A percentile compares a stretch with the other conserved stretches of the same genome.
phyloP scores from a whole-genome alignment of 2,797 vertebrate genomes.

The Pseudomugil tenellus region DNA sequence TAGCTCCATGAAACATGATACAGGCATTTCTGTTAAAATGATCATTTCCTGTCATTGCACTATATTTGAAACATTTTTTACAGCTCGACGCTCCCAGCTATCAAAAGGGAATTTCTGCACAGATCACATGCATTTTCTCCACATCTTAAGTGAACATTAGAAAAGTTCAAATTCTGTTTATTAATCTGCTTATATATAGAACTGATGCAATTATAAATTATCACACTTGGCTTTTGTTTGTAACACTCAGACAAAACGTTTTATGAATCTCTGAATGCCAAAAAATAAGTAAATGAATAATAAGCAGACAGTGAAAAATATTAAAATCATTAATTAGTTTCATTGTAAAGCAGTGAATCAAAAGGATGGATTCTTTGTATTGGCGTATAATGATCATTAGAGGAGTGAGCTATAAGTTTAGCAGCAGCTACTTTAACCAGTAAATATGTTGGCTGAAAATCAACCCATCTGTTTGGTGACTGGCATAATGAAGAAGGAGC shows the following conservation, averaged over 20 bases:
- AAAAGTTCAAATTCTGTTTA: neutral
- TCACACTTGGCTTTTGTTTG: neutral
- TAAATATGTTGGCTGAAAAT: neutral
- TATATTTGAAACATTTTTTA: constrained; percentile 17
- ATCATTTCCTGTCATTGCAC: constrained; percentile 12
- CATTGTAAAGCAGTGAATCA: neutral
- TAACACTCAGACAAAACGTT: neutral
- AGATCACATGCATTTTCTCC: neutral
- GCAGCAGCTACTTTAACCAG: neutral
- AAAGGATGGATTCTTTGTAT: neutral
- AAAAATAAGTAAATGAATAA: neutral
- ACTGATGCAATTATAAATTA: neutral
- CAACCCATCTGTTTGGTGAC: too few species aligned
- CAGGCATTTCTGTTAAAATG: constrained; percentile 8
- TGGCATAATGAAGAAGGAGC: too few species aligned
- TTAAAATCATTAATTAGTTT: neutral
- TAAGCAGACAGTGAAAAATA: neutral
- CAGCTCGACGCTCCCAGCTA: constrained; percentile 17
- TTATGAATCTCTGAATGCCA: neutral
- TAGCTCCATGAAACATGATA: neutral
- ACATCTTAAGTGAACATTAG: neutral
- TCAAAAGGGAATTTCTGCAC: neutral
- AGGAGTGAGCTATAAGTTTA: neutral
- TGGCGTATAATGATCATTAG: neutral
- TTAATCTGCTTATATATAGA: neutral